Evolutionary conservation across 2,113 vertebrate species (phyloP).

Genomic region (Strigops habroptila): DNA sequence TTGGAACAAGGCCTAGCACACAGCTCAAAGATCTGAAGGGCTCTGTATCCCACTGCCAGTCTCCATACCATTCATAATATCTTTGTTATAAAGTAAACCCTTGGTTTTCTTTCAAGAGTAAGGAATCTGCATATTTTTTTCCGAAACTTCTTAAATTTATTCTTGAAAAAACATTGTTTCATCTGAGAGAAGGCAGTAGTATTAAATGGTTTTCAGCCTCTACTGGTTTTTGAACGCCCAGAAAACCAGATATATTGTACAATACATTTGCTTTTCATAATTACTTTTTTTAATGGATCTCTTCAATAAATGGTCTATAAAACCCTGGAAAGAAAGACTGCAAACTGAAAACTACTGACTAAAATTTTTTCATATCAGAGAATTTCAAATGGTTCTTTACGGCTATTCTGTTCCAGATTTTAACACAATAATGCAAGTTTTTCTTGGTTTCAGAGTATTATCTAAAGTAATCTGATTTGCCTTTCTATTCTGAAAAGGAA

Average conservation of each 20-base stretch:
- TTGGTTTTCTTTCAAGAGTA: not conserved
- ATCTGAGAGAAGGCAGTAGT: not conserved
- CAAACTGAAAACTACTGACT: not conserved
- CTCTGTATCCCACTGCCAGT: not conserved
- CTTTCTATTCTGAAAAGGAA: not conserved
- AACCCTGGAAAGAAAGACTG: not conserved
- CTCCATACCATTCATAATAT: not conserved
- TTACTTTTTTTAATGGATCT: not conserved
- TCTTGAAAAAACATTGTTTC: not conserved
- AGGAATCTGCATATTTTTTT: not conserved
- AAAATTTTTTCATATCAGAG: not conserved
- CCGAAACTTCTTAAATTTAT: not conserved
- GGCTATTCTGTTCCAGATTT: not conserved
- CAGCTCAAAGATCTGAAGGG: not conserved
- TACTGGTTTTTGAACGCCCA: not conserved
- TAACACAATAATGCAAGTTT: not conserved
- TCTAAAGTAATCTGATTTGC: slow-evolving; percentile 21
- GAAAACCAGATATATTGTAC: not conserved
- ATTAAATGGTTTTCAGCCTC: not conserved
- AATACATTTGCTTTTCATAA: not conserved
- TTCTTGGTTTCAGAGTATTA: not conserved
- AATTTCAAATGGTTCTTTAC: not conserved
- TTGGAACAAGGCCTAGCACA: not conserved
- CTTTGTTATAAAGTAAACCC: not conserved
- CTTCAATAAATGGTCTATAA: not conserved